Evolutionary conservation across 1,140 invertebrate genomes (phyloP).

Genomic region (Drosophila grimshawi): DNA sequence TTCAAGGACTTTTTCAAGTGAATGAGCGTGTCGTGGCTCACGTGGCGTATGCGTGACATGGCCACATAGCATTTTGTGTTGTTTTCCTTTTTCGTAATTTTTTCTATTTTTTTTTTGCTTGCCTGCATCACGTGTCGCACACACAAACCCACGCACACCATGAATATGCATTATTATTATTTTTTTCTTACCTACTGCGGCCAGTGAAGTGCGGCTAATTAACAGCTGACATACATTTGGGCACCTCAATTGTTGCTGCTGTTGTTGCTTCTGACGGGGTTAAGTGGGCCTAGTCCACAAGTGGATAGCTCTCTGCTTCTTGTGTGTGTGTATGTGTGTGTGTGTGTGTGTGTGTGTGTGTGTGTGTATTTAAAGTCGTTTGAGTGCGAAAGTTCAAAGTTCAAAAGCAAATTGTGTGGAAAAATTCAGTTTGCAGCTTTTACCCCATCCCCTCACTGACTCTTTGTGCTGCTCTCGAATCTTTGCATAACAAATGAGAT

Average conservation of each 20-base stretch:
- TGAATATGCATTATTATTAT: constrained; percentile 74
- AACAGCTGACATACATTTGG: constrained; percentile 68
- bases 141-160: constrained; percentile 23
- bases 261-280: constrained; percentile 36
- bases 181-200: constrained; percentile 1
- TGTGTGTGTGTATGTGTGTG: too few relatives aligned
- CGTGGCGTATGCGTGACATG: constrained; percentile 67
- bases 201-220: constrained; percentile 65
- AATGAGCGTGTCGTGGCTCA: constrained; percentile 39
- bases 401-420: constrained; percentile 56
- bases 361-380: constrained; percentile 29
- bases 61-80: constrained; percentile 38
- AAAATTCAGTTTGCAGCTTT: constrained; percentile 45
- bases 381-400: constrained; percentile 18
- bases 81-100: background rate
- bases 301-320: constrained; percentile 10
- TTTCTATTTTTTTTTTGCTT: background rate
- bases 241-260: constrained; percentile 15
- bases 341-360: background rate
- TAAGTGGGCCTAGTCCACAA: constrained; percentile 35
- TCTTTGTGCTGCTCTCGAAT: constrained; percentile 3
- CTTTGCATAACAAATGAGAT: constrained; percentile 59
- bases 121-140: constrained; percentile 18
- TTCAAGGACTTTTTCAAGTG: constrained; percentile 60
- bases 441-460: background rate